phyloP scores from a whole-genome alignment of 2,888 invertebrate species.

The Anthrax anthrax region DNA sequence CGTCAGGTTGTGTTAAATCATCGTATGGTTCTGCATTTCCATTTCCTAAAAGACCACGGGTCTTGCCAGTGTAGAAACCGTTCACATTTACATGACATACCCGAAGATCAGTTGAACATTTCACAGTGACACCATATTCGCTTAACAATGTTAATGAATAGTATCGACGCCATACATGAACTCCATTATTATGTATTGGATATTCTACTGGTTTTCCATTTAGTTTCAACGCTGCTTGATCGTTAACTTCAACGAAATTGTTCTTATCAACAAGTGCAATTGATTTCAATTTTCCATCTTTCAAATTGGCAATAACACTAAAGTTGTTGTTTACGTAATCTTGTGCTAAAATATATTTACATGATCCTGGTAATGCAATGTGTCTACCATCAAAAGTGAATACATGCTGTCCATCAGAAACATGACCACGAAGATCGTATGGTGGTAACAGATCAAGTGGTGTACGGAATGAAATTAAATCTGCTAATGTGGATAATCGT shows the following conservation, averaged over 20 bases:
- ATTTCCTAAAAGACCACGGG: conserved; percentile 76
- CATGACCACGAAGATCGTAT: conserved; percentile 50
- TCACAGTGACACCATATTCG: conserved; percentile 46
- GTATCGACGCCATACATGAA: conserved; percentile 47
- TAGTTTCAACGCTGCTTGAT: conserved; percentile 47
- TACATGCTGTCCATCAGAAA: conserved; percentile 69
- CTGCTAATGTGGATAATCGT: conserved; percentile 41
- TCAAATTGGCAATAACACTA: conserved; percentile 57
- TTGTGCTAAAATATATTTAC: conserved; percentile 70
- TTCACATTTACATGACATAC: conserved; percentile 57
- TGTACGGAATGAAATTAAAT: conserved; percentile 37
- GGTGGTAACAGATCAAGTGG: conserved; percentile 47
- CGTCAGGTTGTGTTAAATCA: conserved; percentile 62
- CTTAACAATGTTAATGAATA: conserved; percentile 45
- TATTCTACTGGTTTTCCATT: conserved; percentile 55
- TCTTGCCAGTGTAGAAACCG: conserved; percentile 77
- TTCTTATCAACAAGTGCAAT: conserved; percentile 55
- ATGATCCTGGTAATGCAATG: conserved; percentile 63
- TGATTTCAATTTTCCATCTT: conserved; percentile 51
- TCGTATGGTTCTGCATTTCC: conserved; percentile 80
- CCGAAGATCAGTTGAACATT: conserved; percentile 46
- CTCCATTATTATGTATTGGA: conserved; percentile 45
- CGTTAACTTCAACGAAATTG: conserved; percentile 45
- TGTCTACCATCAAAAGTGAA: conserved; percentile 80
- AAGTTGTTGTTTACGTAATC: conserved; percentile 80